Evolutionary conservation across 2,113 vertebrate genomes (phyloP), one percentile per base, ranked within the genome.

Genomic region (Lipophrys pholis): DNA sequence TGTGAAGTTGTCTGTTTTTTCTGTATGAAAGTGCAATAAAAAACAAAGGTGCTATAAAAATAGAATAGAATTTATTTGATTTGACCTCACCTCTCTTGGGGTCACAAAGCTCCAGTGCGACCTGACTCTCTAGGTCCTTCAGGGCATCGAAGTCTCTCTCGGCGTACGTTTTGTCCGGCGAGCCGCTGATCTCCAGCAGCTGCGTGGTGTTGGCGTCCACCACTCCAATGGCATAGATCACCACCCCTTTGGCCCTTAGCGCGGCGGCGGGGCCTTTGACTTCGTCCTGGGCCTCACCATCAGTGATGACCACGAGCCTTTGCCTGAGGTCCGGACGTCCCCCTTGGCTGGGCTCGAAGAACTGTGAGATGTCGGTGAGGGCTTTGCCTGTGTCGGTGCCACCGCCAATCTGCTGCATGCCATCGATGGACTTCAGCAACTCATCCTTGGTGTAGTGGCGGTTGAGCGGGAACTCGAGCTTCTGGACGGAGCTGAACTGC

Each of bases 221-320:
- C 11, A 96, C 90, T 10, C 95, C 96, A 7, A 96, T 93, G 49
- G 95, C 92, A 10, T 95, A 95, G 71, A 96, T 75, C 16, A 53
- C 11, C 16, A 96, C 88, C 5, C 92, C 89, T 65, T 90, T 93
- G 15, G 88, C 78, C 62, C 95, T 95, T 38, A 97, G 88, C 4
- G 46, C 68, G 6, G 72, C 73, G 5, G 95, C 95, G 0, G 95
- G 91, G 0, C 0, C 0, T 62, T 9, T 68, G 1, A 96, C 94
- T 1, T 77, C 43, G 53, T 97, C 95, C 8, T 92, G 87, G 2
- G 96, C 65, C 30, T 93, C 85, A 0, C 95, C 95, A 15, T 95
- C 95, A 0, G 95, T 96, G 35, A 97, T 88, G 35, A 96, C 89
- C 36, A 97, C 87, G 46, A 97, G 88, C 73, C 94, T 91, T 66